A percentile compares a stretch with the other conserved stretches of the same genome.
Evolutionary conservation across 2,113 vertebrate genomes (phyloP).

Genomic region (Anarhynchus alexandrinus): DNA sequence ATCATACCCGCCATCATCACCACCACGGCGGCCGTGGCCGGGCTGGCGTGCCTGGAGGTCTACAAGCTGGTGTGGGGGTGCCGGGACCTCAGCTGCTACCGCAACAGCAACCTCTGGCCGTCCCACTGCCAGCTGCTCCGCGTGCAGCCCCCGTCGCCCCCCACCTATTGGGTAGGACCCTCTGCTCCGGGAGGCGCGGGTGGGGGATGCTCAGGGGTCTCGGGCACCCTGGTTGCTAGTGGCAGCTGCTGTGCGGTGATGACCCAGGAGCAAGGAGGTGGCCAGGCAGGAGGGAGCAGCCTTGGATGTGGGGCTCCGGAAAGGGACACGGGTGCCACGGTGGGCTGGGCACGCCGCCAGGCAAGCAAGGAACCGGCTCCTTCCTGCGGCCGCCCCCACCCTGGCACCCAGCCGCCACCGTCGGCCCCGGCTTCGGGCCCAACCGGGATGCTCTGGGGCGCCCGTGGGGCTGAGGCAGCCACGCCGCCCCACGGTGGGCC

Average conservation of each 20-base stretch:
- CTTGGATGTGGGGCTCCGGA: neutral
- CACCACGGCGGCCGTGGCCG: constrained; percentile 82
- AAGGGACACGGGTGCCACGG: neutral
- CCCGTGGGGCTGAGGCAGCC: neutral
- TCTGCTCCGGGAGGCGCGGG: accelerated
- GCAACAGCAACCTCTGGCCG: constrained; percentile 73
- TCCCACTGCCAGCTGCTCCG: constrained; percentile 63
- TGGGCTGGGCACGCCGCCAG: neutral
- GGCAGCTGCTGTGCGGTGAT: neutral
- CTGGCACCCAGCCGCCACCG: neutral
- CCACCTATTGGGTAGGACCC: constrained; percentile 65
- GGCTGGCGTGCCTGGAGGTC: constrained; percentile 86
- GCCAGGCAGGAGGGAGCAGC: neutral
- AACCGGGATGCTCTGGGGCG: neutral
- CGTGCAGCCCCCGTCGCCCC: neutral
- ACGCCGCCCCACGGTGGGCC: neutral
- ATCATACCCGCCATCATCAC: constrained; percentile 91
- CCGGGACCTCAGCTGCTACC: constrained; percentile 67
- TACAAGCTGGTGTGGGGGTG: constrained; percentile 82
- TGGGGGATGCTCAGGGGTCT: neutral
- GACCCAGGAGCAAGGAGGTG: neutral
- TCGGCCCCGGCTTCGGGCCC: accelerated
- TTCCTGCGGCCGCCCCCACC: neutral
- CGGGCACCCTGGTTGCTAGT: too few relatives aligned
- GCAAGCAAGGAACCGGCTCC: constrained; percentile 12